Percentiles rank a stretch among this genome's conserved stretches.
Conservation (phyloP, 1,140 invertebrate genomes). For the Teleogryllus occipitalis region DNA sequence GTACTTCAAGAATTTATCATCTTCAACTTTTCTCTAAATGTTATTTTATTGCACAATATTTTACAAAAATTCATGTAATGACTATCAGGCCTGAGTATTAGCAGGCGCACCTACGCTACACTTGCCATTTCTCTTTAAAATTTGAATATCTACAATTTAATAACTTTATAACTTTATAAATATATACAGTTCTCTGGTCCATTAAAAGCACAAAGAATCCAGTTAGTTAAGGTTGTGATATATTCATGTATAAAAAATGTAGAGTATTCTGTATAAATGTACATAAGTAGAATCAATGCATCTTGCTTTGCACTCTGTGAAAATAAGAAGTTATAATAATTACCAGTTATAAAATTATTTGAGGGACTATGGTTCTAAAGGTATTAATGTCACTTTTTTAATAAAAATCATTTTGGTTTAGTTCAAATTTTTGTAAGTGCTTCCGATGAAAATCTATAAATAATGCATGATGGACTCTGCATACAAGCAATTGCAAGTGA, state of each 20-base stretch:
- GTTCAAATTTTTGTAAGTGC: too few species aligned
- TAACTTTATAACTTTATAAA: background rate
- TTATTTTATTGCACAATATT: background rate
- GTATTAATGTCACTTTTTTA: too few species aligned
- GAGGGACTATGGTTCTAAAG: too few species aligned
- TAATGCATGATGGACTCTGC: too few species aligned
- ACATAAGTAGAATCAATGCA: background rate
- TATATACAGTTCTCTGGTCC: background rate
- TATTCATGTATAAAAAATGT: background rate
- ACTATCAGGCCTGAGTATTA: background rate
- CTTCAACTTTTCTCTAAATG: background rate
- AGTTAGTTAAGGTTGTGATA: background rate
- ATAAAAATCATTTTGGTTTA: too few species aligned
- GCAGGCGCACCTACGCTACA: background rate
- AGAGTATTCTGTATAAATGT: background rate
- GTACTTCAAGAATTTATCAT: background rate
- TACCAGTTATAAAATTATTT: too few species aligned
- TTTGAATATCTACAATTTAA: background rate
- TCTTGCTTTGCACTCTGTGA: too few species aligned
- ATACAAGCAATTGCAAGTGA: too few species aligned
- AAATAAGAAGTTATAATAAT: too few species aligned
- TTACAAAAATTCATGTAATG: background rate
- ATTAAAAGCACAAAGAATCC: background rate
- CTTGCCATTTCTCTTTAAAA: background rate
- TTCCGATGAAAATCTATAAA: too few species aligned